Conservation (phyloP, 2,113 vertebrate genomes). For the Percopsis transmontana region DNA sequence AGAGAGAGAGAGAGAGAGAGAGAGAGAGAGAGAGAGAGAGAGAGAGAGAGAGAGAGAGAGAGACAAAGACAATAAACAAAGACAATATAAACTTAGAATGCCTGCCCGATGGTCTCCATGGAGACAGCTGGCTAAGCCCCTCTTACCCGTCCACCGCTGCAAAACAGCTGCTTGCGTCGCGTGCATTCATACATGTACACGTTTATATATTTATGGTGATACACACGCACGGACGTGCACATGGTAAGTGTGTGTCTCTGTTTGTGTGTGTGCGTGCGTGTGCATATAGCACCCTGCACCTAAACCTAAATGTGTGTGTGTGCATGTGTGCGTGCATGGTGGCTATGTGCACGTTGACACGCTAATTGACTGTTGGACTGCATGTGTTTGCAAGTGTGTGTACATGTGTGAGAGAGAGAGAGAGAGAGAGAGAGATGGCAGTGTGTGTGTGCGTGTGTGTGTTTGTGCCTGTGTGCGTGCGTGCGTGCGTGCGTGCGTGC, state of each 20-base stretch:
- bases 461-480: conserved; percentile 5
- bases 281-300: too few species aligned
- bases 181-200: not conserved
- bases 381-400: conserved; percentile 32
- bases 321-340: not conserved
- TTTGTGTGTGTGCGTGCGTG: not conserved
- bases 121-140: conserved; percentile 42
- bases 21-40: not conserved
- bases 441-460: conserved; percentile 23
- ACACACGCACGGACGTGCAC: not conserved
- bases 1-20: not conserved
- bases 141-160: too few species aligned
- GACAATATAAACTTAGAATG: conserved; percentile 26
- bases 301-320: not conserved
- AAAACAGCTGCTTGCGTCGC: conserved; percentile 27
- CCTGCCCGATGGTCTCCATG: conserved; percentile 48
- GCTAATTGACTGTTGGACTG: not conserved
- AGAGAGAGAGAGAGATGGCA: conserved; percentile 21
- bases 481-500: conserved; percentile 8
- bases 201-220: not conserved
- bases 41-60: not conserved
- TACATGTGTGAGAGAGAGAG: conserved; percentile 31
- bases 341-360: too few species aligned
- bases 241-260: not conserved
- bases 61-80: not conserved